Conservation (phyloP, 2,113 vertebrate genomes). For the Columba livia region DNA sequence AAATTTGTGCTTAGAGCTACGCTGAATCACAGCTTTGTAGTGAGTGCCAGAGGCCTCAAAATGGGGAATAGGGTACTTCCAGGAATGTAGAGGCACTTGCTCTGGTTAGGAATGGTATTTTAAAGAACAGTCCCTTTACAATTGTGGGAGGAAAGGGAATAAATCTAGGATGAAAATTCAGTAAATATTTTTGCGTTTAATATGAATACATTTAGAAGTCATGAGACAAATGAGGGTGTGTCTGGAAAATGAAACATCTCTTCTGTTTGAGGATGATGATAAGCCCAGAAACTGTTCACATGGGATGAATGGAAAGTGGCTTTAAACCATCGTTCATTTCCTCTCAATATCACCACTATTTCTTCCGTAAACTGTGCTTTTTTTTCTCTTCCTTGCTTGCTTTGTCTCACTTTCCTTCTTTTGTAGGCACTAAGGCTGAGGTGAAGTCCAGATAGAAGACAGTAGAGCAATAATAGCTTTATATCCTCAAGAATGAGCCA, state of each 20-base stretch:
- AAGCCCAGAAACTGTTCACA: neutral
- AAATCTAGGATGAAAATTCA: neutral
- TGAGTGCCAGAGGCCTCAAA: neutral
- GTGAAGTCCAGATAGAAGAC: slow-evolving; percentile 50
- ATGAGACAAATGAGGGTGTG: rapidly evolving
- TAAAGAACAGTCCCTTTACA: neutral
- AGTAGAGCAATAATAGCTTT: slow-evolving; percentile 47
- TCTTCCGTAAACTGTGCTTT: neutral
- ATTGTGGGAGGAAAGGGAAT: neutral
- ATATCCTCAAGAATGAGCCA: slow-evolving; percentile 35
- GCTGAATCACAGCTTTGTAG: slow-evolving; percentile 16
- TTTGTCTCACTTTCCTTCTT: slow-evolving; percentile 47
- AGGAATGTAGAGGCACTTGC: neutral
- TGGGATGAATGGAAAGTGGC: neutral
- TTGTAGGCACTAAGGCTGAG: slow-evolving; percentile 51
- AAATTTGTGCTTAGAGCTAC: neutral
- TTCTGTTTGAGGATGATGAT: neutral
- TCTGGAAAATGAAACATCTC: neutral
- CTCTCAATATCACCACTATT: neutral
- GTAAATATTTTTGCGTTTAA: neutral
- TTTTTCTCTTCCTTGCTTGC: neutral
- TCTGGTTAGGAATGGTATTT: neutral
- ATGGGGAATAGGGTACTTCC: neutral
- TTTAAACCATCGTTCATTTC: neutral
- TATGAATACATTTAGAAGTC: neutral